A percentile compares a stretch with the other conserved stretches of the same genome.
Conservation (phyloP, 1,140 invertebrate species). For the Dendroctonus ponderosae region DNA sequence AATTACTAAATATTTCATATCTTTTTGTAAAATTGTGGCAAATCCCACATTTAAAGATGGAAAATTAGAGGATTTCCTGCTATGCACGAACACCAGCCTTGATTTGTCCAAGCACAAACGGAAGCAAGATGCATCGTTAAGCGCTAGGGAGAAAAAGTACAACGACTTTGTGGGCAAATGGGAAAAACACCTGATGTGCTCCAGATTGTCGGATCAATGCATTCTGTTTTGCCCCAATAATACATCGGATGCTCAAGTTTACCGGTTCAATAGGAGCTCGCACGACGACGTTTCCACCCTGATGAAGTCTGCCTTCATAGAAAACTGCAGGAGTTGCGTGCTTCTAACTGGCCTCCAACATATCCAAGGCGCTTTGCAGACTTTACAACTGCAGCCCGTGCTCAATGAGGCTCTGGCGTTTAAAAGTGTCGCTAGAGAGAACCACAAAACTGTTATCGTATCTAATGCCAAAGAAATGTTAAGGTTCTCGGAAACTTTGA, state of each 20-base stretch:
- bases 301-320: neutral
- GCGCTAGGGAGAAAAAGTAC: neutral
- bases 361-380: too few relatives aligned
- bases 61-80: neutral
- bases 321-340: too few relatives aligned
- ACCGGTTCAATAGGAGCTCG: neutral
- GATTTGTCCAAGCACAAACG: constrained; percentile 4
- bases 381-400: too few relatives aligned
- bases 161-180: constrained; percentile 5
- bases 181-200: neutral
- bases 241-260: neutral
- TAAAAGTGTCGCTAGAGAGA: too few relatives aligned
- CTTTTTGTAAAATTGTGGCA: constrained; percentile 7
- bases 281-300: neutral
- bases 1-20: constrained; percentile 15
- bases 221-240: neutral
- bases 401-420: too few relatives aligned
- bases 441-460: too few relatives aligned
- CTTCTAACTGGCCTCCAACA: too few relatives aligned
- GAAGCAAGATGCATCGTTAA: neutral
- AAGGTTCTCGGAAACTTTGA: too few relatives aligned
- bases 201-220: neutral
- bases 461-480: too few relatives aligned
- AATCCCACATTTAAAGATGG: constrained; percentile 1
- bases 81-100: constrained; percentile 19